Evolutionary conservation across 2,113 vertebrate species (phyloP).

Genomic region (Hypocryptadius cinnamomeus): DNA sequence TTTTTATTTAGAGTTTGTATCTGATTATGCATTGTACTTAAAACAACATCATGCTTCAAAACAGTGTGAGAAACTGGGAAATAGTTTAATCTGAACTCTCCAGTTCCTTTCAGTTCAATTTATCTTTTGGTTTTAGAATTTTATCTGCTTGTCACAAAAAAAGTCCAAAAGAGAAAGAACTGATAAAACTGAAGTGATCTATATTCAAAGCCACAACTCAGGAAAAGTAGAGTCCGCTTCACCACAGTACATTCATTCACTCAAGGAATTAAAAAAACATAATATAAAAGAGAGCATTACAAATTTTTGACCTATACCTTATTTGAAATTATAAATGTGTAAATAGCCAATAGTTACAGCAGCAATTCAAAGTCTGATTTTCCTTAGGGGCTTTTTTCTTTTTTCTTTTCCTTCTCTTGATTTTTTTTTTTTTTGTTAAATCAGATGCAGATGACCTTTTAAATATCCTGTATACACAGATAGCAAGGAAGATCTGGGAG

Average conservation of each 20-base stretch:
- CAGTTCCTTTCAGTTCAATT: not conserved
- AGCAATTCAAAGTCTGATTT: not conserved
- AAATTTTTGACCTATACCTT: slow-evolving; percentile 10
- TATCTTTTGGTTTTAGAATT: not conserved
- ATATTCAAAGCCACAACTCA: not conserved
- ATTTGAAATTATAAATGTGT: slow-evolving; percentile 2
- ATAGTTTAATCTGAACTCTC: not conserved
- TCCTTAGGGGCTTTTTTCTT: not conserved
- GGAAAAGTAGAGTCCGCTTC: not conserved
- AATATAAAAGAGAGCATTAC: not conserved
- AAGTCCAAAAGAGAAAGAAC: not conserved
- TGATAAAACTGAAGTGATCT: not conserved
- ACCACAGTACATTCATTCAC: not conserved
- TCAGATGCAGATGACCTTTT: slow-evolving; percentile 24
- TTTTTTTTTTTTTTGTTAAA: not conserved
- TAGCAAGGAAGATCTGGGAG: not conserved
- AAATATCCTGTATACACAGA: not conserved
- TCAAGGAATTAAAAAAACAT: not conserved
- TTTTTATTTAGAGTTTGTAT: not conserved
- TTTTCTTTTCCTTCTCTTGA: not conserved
- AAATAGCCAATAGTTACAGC: not conserved
- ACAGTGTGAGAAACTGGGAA: not conserved
- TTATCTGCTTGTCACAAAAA: not conserved
- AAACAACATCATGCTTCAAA: not conserved
- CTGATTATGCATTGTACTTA: not conserved